A percentile compares a stretch with the other conserved stretches of the same genome.
Evolutionary conservation across 1,140 invertebrate species (phyloP).

Genomic region (Drosophila sucinea): DNA sequence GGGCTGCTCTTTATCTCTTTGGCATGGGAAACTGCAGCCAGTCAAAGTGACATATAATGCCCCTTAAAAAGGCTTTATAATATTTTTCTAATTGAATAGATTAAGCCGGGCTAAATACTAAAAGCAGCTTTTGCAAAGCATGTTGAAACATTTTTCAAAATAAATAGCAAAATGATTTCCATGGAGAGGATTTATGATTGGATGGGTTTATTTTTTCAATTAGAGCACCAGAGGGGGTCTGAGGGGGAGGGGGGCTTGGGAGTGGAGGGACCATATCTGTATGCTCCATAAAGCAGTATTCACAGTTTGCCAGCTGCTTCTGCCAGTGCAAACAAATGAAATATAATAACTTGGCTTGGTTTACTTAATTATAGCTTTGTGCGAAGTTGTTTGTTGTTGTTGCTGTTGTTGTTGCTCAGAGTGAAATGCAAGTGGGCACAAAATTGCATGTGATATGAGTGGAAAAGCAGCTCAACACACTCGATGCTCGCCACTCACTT

Average conservation of each 20-base stretch:
- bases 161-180: slow-evolving; percentile 51
- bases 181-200: slow-evolving; percentile 11
- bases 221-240: neutral
- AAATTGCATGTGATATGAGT: slow-evolving; percentile 58
- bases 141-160: neutral
- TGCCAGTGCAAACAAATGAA: slow-evolving; percentile 35
- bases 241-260: neutral
- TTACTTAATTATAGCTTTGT: slow-evolving; percentile 47
- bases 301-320: slow-evolving; percentile 6
- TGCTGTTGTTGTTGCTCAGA: slow-evolving; percentile 12
- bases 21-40: neutral
- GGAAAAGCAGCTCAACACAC: slow-evolving; percentile 63
- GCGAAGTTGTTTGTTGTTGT: slow-evolving; percentile 5
- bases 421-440: slow-evolving; percentile 48
- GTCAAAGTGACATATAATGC: neutral
- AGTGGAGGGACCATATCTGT: slow-evolving; percentile 18
- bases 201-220: neutral
- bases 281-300: slow-evolving; percentile 56
- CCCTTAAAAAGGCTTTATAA: neutral
- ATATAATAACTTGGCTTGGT: slow-evolving; percentile 20
- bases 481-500: slow-evolving; percentile 18
- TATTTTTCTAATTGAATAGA: neutral
- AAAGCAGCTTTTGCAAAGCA: neutral
- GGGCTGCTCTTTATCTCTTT: neutral
- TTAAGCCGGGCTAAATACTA: neutral